A percentile compares a stretch with the other conserved stretches of the same genome.
Conservation (phyloP, 2,888 invertebrate species). For the Steinernema hermaphroditum region DNA sequence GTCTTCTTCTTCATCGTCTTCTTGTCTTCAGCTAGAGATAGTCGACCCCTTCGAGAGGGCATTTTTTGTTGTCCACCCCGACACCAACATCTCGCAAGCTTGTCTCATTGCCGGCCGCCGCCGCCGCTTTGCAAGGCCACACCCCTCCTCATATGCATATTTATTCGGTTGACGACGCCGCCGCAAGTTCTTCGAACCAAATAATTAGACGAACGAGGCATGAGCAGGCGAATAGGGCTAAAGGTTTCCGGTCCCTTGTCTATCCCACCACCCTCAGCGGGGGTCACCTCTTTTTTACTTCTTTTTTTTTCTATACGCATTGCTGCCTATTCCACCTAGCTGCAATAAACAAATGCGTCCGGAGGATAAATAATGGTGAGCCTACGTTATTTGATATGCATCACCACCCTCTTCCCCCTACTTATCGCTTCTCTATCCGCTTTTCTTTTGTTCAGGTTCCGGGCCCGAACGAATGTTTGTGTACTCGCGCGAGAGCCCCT, state of each 20-base stretch:
- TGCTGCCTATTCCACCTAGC: slow-evolving; percentile 1
- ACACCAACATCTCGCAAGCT: too few species aligned
- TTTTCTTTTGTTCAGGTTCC: too few species aligned
- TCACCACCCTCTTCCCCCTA: background rate
- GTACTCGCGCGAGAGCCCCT: too few species aligned
- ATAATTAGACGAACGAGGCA: background rate
- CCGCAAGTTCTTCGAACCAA: background rate
- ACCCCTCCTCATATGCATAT: background rate
- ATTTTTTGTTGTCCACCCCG: slow-evolving; percentile 1
- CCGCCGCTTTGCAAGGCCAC: background rate
- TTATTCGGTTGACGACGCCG: background rate
- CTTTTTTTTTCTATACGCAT: slow-evolving; percentile 20
- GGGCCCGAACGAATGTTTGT: too few species aligned
- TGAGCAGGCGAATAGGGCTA: too few species aligned
- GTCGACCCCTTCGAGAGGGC: background rate
- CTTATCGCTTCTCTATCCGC: too few species aligned
- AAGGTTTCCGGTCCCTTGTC: too few species aligned
- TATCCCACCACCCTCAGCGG: too few species aligned
- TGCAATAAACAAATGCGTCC: slow-evolving; percentile 18
- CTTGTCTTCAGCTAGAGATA: too few species aligned
- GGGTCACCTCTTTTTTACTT: background rate
- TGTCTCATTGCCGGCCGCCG: too few species aligned
- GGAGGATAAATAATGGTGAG: slow-evolving; percentile 21
- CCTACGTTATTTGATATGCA: slow-evolving; percentile 22
- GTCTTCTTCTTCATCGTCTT: too few species aligned